A percentile compares a stretch with the other conserved stretches of the same genome.
These are phyloP conservation scores for Caranx ignobilis DNA, from an alignment of 2,113 vertebrate genomes.

Conservation along the genomic window DNA sequence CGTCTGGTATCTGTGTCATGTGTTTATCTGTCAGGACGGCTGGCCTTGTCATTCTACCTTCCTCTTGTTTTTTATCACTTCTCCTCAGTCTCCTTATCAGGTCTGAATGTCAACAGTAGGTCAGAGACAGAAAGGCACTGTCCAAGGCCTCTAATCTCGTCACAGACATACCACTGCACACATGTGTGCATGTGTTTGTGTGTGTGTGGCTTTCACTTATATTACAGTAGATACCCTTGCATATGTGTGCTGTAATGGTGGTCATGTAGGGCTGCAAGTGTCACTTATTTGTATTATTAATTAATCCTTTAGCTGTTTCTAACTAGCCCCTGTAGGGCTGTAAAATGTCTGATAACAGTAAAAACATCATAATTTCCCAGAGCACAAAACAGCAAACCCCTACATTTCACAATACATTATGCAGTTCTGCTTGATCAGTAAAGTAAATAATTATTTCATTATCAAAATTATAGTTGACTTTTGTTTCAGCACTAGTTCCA, in stretches of 20 bases:
- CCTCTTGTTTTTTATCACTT: slow-evolving; percentile 29
- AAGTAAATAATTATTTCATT: not conserved
- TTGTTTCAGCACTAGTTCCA: not conserved
- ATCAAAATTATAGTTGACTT: not conserved
- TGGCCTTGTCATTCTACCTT: slow-evolving; percentile 2
- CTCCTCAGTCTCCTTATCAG: slow-evolving; percentile 31
- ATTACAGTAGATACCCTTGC: not conserved
- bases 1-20: not conserved
- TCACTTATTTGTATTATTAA: not conserved
- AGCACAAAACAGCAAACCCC: too few species aligned
- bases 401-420: too few species aligned
- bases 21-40: slow-evolving; percentile 23
- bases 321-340: not conserved
- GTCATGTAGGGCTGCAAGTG: not conserved
- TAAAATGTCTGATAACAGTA: too few species aligned
- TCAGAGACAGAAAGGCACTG: slow-evolving; percentile 18
- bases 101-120: slow-evolving; percentile 33
- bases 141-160: slow-evolving; percentile 28
- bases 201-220: not conserved
- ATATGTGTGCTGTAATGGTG: not conserved
- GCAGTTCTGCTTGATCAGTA: too few species aligned
- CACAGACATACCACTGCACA: slow-evolving; percentile 7
- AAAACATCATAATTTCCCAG: too few species aligned
- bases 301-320: not conserved
- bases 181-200: not conserved